Base-by-base conservation (phyloP, 2,113 vertebrate genomes). In the Peucedramus taeniatus region DNA sequence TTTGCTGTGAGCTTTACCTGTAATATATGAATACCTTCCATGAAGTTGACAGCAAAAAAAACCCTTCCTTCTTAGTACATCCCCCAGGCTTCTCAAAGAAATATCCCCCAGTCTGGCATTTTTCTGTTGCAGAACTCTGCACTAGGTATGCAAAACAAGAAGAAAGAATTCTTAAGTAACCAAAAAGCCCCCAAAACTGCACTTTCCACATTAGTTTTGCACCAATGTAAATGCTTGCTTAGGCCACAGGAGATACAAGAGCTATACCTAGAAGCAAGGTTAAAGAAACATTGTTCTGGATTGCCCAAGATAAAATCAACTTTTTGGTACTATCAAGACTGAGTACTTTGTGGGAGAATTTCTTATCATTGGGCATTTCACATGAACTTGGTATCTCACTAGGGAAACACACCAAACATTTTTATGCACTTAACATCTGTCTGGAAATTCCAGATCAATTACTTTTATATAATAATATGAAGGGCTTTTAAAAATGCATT, bases 121-220 rank as follows among this genome's bases (percentile, higher is more conserved):
- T 53, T 56, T 64, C 15, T 74, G 4, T 20, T 60, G 3, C 39
- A 77, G 22, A 11, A 9, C 9, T 75, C 63, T 40, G 53, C 5
- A 40, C 4, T 30, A 42, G 12, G 7, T 44, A 24, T 66, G 22
- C 26, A 66, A 56, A 64, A 35, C 7, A 87, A 69, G 9, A 77
- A 50, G 18, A 75, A 76, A 53, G 1, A 63, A 40, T 21, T 64
- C 30, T 0, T 19, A 71, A 89, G 20, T 33, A 74, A 3, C 8
- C 2, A 30, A 60, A 76, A 42, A 69, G 16, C 1, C 3, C 27
- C 18, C 10, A 5, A 22, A 57, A 14, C 5, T 3, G 0, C 4
- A 5, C 14, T 57, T 5, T 61, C 16, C 4, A 5, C 45, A 31
- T 56, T 40, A 2, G 40, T 59, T 89, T 84, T 56, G 4, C 31